Percentiles rank a stretch among this genome's conserved stretches.
Conservation (phyloP, 1,140 invertebrate genomes). For the Neotoxoptera formosana region DNA sequence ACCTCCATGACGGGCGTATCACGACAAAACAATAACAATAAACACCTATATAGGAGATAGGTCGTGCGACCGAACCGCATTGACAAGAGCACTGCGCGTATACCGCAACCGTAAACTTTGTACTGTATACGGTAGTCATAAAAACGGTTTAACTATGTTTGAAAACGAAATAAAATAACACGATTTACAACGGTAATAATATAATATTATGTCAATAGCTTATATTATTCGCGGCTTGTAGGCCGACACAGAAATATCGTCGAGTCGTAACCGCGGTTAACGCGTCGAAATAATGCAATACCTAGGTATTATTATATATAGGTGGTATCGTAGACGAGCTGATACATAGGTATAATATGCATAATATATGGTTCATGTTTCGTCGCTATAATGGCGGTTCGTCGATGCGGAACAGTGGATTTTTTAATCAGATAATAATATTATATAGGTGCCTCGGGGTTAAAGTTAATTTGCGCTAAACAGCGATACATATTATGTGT, state of each 20-base stretch:
- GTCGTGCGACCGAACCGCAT: neutral
- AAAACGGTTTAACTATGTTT: neutral
- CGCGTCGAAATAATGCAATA: neutral
- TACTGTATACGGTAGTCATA: neutral
- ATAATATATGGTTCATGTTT: neutral
- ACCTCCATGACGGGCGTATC: no score
- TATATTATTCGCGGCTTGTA: neutral
- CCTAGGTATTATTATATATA: no score
- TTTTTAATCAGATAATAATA: neutral
- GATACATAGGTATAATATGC: no score
- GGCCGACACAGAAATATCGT: no score
- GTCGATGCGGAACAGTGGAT: neutral
- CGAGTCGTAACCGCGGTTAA: neutral
- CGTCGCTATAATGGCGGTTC: neutral
- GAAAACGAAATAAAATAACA: neutral
- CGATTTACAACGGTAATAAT: neutral
- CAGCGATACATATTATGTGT: neutral
- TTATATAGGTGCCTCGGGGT: neutral
- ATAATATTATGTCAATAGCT: neutral
- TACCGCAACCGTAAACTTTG: neutral
- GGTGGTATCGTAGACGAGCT: neutral
- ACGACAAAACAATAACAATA: neutral
- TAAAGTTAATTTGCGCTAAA: constrained; percentile 8
- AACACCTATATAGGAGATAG: neutral
- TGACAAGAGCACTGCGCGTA: neutral